A percentile compares a stretch with the other conserved stretches of the same genome.
These are phyloP conservation scores for Oreotrochilus melanogaster DNA, from an alignment of 2,113 vertebrate species.

Conservation along the genomic window DNA sequence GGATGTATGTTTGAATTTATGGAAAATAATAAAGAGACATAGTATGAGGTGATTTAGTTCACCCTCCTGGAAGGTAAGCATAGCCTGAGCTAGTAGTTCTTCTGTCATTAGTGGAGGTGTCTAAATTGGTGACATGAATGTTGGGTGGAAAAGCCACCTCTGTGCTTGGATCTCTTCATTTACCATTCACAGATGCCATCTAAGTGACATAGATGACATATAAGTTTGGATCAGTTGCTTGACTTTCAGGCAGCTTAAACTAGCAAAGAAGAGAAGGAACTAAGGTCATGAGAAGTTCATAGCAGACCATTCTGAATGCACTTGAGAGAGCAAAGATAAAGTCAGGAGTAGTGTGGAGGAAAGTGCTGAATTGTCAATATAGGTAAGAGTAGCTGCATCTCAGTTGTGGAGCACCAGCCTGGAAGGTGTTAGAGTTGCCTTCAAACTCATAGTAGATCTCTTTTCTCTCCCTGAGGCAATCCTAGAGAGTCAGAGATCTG, in stretches of 20 bases:
- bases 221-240: neutral
- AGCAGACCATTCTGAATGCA: neutral
- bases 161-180: neutral
- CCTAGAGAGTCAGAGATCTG: neutral
- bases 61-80: neutral
- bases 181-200: neutral
- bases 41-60: neutral
- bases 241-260: neutral
- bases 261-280: neutral
- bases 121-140: neutral
- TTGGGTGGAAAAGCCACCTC: neutral
- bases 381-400: neutral
- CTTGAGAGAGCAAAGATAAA: neutral
- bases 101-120: neutral
- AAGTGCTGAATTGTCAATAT: neutral
- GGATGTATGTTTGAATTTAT: neutral
- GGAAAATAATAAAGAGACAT: neutral
- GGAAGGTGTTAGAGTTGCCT: neutral
- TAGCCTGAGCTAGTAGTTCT: neutral
- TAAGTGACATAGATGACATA: neutral
- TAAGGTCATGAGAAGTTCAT: neutral
- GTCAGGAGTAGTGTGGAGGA: neutral
- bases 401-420: neutral
- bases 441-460: neutral
- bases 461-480: neutral